Base-by-base conservation (phyloP, 2,113 vertebrate genomes). In the Menura novaehollandiae region DNA sequence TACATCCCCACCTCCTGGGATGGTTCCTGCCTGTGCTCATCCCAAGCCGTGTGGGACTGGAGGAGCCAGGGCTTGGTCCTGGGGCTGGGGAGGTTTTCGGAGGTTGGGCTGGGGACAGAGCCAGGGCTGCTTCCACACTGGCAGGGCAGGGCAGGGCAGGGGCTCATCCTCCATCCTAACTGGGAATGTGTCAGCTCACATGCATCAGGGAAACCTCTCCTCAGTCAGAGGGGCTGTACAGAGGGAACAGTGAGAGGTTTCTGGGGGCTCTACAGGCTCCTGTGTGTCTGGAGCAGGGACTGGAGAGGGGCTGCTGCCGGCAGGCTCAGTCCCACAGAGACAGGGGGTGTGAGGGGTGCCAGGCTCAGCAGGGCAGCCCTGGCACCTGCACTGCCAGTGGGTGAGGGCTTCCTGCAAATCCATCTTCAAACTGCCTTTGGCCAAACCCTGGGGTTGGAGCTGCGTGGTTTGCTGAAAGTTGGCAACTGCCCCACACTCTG, bases 291-390 rank as follows among this genome's bases (percentile, higher is more conserved):
- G 26, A 68, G 43, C 41, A 55, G 26, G 32, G 59, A 5, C n/a
- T 6, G 15, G 74, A 20, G 59, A 18, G 33, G 58, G 13, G 18
- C 37, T 67, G 43, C 33, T 68, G 88, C 18, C 1, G 8, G 39
- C 33, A 56, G 55, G 52, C 59, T 66, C 58, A 71, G 22, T 53
- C 55, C 2, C 0, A 9, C 2, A 5, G 4, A 32, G 35, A 14
- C 0, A 0, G 17, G 30, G 44, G n/a, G 4, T 53, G 35, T 44
- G 12, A 0, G 1, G 32, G 3, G 4, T 46, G 35, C 41, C 2
- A 10, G 39, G 67, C 39, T 79, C 28, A 9, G 26, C 30, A 77
- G 22, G 35, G 23, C n/a, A 52, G 33, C 47, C 15, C 39, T 26
- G 39, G 62, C 21, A 39, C 30, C 17, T 17, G 44, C 23, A 6